These are phyloP conservation scores for Cottoperca gobio DNA, from an alignment of 2,797 vertebrate genomes.

Conservation along the genomic window DNA sequence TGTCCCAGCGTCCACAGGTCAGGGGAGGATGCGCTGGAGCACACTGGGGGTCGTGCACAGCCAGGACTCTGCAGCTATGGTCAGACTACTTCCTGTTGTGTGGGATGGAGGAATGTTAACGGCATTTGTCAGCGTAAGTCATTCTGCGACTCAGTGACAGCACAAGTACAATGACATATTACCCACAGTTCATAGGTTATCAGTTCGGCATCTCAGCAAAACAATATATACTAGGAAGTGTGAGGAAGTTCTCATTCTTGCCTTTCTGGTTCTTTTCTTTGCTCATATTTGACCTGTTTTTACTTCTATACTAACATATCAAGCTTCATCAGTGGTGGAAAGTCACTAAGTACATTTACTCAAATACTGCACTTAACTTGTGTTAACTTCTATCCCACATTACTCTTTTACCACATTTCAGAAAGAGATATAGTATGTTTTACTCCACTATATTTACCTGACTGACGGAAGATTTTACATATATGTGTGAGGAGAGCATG, in stretches of 20 bases:
- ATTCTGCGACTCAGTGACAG: constrained; percentile 29
- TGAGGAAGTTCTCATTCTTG: not conserved
- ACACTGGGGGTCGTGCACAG: constrained; percentile 24
- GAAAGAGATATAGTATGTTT: too few relatives aligned
- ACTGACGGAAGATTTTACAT: too few relatives aligned
- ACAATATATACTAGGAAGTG: constrained; percentile 8
- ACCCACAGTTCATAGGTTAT: constrained; percentile 44
- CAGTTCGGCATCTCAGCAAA: constrained; percentile 19
- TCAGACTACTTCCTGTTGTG: constrained; percentile 72
- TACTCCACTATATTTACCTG: too few relatives aligned
- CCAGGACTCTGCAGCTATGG: constrained; percentile 69
- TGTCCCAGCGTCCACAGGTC: constrained; percentile 56
- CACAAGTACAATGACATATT: constrained; percentile 27
- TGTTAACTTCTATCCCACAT: too few relatives aligned
- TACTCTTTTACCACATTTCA: too few relatives aligned
- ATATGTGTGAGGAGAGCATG: too few relatives aligned
- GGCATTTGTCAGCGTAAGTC: constrained; percentile 79
- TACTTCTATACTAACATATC: too few relatives aligned
- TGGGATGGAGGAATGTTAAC: constrained; percentile 78
- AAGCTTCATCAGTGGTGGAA: too few relatives aligned
- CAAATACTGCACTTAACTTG: too few relatives aligned
- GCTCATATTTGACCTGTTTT: not conserved
- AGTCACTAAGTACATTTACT: too few relatives aligned
- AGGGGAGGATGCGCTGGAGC: constrained; percentile 36
- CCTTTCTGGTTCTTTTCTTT: not conserved